phyloP scores from a whole-genome alignment of 1,140 invertebrate genomes.

The Agraylea sexmaculata region DNA sequence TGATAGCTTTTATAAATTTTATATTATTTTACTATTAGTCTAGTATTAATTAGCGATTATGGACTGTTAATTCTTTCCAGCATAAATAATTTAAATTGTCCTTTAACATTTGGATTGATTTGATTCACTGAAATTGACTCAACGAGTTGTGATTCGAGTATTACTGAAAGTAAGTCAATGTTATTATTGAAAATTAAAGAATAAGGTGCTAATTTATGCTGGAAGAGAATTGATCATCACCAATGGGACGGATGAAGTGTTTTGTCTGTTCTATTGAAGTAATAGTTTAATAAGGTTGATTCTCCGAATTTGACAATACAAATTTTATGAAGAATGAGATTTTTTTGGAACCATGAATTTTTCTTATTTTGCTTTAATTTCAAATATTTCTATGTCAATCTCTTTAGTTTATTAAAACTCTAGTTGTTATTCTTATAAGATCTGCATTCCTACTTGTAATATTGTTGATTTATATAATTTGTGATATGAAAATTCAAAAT shows the following conservation, averaged over 20 bases:
- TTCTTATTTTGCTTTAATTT: no score
- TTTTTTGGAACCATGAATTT: no score
- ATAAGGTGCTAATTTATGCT: no score
- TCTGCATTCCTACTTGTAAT: constrained; percentile 17
- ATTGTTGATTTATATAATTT: constrained; percentile 17
- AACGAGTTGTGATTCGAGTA: no score
- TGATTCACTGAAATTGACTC: no score
- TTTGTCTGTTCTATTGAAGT: constrained; percentile 21
- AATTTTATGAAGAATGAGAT: no score
- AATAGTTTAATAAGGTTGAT: not conserved
- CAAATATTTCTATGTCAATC: constrained; percentile 1
- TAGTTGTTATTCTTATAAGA: not conserved
- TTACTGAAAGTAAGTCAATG: no score
- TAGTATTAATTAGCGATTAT: constrained; percentile 13
- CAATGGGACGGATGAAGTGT: constrained; percentile 19
- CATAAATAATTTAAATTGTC: constrained; percentile 17
- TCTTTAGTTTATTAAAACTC: constrained; percentile 3
- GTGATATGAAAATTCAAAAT: constrained; percentile 15
- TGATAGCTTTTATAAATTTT: constrained; percentile 2
- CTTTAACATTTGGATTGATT: no score
- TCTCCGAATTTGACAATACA: no score
- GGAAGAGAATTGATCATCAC: constrained; percentile 20
- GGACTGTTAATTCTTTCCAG: constrained; percentile 19
- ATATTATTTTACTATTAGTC: constrained; percentile 16
- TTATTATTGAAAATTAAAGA: no score